Evolutionary conservation across 2,113 vertebrate genomes (phyloP).

Genomic region (Conger conger): DNA sequence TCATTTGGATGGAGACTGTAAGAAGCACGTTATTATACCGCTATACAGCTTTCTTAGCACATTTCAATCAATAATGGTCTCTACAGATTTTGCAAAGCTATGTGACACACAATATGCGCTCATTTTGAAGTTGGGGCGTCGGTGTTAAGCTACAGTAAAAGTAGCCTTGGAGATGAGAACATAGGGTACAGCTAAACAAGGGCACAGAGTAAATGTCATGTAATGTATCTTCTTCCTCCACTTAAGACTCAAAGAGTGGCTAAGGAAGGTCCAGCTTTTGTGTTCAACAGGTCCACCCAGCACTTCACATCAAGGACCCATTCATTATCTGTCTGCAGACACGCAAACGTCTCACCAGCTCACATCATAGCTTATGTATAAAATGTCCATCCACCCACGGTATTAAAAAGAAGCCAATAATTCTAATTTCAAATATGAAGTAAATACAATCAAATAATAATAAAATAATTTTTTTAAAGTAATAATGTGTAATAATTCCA

Average conservation of each 20-base stretch:
- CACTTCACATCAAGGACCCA: not conserved
- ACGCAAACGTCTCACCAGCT: too few relatives aligned
- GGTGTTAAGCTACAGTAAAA: not conserved
- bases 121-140: constrained; percentile 2
- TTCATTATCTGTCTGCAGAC: too few relatives aligned
- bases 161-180: not conserved
- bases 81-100: not conserved
- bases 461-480: not conserved
- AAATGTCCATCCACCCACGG: too few relatives aligned
- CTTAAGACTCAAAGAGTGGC: not conserved
- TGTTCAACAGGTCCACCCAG: constrained; percentile 8
- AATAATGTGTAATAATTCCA: not conserved
- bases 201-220: not conserved
- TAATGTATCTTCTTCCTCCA: constrained; percentile 15
- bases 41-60: not conserved
- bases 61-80: constrained; percentile 7
- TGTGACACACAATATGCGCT: constrained; percentile 1
- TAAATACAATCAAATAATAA: not conserved
- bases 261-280: not conserved
- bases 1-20: not conserved
- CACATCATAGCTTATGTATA: too few relatives aligned
- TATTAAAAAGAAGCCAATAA: not conserved
- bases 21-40: not conserved
- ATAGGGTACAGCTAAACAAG: not conserved
- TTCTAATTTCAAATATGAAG: not conserved